These are phyloP conservation scores for Chaetophractus vellerosus DNA, from an alignment of 2,797 vertebrate genomes.

Conservation along the genomic window DNA sequence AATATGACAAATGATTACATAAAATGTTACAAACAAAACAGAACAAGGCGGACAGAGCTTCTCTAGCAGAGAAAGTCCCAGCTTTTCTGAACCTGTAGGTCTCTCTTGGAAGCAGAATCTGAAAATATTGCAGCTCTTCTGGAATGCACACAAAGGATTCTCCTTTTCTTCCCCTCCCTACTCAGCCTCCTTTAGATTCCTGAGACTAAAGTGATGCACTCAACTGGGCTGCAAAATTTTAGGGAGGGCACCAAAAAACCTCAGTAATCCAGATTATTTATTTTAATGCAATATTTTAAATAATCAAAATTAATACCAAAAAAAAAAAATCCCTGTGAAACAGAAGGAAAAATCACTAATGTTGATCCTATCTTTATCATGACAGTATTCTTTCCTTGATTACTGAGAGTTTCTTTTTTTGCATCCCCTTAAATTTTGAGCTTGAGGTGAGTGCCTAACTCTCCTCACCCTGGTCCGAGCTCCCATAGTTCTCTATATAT, in stretches of 20 bases:
- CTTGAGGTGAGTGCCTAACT: neutral
- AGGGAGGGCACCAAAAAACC: neutral
- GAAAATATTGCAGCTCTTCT: neutral
- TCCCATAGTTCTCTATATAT: neutral
- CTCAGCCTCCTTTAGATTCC: neutral
- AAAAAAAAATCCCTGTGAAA: neutral
- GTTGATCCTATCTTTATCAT: neutral
- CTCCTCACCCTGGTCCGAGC: neutral
- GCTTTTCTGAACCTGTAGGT: neutral
- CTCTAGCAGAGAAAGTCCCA: neutral
- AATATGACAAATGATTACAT: neutral
- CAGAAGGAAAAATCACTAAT: neutral
- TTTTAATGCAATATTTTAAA: neutral
- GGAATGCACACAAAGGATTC: neutral
- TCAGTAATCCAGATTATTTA: neutral
- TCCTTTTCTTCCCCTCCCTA: neutral
- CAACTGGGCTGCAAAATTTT: neutral
- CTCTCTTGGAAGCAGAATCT: neutral
- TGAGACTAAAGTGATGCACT: neutral
- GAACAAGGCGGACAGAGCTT: neutral
- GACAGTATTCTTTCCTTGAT: neutral
- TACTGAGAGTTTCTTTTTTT: neutral
- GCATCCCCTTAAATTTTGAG: neutral
- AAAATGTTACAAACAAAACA: neutral
- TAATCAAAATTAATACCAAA: constrained; percentile 5